phyloP scores from a whole-genome alignment of 2,888 invertebrate species.

The Oxycera nigricornis region DNA sequence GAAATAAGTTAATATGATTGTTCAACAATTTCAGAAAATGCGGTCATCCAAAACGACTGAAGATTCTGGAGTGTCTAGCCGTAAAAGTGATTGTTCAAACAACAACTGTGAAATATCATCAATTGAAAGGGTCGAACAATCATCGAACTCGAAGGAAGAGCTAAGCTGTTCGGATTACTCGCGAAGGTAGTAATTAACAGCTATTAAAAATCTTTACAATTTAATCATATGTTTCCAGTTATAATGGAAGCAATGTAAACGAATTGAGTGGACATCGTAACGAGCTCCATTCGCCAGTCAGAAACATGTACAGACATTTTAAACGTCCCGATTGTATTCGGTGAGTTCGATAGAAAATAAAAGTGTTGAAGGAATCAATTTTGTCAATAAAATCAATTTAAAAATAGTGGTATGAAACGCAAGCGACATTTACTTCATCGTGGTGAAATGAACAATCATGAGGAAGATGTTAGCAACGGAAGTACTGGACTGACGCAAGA shows the following conservation, averaged over 20 bases:
- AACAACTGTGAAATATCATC: constrained; percentile 66
- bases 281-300: constrained; percentile 57
- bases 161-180: constrained; percentile 62
- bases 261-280: constrained; percentile 58
- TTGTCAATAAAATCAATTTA: background rate
- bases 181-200: constrained; percentile 60
- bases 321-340: constrained; percentile 60
- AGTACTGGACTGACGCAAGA: constrained; percentile 76
- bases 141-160: constrained; percentile 58
- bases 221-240: constrained; percentile 48
- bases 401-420: constrained; percentile 66
- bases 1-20: no score
- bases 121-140: constrained; percentile 57
- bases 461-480: constrained; percentile 63
- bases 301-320: constrained; percentile 58
- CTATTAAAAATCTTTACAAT: background rate
- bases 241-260: constrained; percentile 57
- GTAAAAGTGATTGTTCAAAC: constrained; percentile 64
- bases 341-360: constrained; percentile 46
- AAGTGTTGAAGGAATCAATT: no score
- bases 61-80: constrained; percentile 64
- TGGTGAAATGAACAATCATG: constrained; percentile 55
- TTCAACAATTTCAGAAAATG: constrained; percentile 56
- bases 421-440: constrained; percentile 65
- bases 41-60: constrained; percentile 58